These are phyloP conservation scores for Phoenicopterus ruber DNA, from an alignment of 2,113 vertebrate species.

Conservation along the genomic window DNA sequence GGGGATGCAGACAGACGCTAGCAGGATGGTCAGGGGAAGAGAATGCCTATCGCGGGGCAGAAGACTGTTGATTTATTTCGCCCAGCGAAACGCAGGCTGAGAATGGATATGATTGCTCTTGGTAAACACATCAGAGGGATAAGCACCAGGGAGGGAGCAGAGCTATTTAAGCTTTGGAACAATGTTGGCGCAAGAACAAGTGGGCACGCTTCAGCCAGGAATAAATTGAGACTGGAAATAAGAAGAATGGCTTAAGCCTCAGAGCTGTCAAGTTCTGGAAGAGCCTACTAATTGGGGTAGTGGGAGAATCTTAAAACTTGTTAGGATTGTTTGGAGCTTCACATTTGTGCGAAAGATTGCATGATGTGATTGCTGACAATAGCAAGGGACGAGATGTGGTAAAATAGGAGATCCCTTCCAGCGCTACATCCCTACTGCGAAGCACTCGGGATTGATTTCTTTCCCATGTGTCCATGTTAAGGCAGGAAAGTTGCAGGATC, in stretches of 20 bases:
- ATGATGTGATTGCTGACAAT: slow-evolving; percentile 40
- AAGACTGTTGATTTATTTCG: slow-evolving; percentile 42
- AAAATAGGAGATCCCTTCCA: slow-evolving; percentile 46
- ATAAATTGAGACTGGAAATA: slow-evolving; percentile 64
- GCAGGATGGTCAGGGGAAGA: background rate
- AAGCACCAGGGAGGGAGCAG: slow-evolving; percentile 55
- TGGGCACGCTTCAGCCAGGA: slow-evolving; percentile 52
- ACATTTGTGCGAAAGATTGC: slow-evolving; percentile 28
- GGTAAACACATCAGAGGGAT: slow-evolving; percentile 60
- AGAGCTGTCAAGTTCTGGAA: slow-evolving; percentile 51
- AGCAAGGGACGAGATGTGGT: background rate
- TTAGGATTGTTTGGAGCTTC: slow-evolving; percentile 51
- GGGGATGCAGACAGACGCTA: background rate
- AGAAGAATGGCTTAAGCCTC: slow-evolving; percentile 56
- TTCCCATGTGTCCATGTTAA: background rate
- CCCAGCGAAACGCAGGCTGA: slow-evolving; percentile 34
- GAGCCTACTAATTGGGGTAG: slow-evolving; percentile 19
- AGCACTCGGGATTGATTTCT: slow-evolving; percentile 18
- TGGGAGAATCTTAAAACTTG: slow-evolving; percentile 48
- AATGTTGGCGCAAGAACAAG: slow-evolving; percentile 59
- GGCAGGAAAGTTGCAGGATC: slow-evolving; percentile 18
- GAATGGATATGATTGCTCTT: slow-evolving; percentile 55
- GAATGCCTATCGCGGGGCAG: background rate
- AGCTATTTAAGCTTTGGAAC: slow-evolving; percentile 60
- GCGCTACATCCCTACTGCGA: background rate